phyloP scores from a whole-genome alignment of 2,888 invertebrate genomes.

The Hyppa rectilinea region DNA sequence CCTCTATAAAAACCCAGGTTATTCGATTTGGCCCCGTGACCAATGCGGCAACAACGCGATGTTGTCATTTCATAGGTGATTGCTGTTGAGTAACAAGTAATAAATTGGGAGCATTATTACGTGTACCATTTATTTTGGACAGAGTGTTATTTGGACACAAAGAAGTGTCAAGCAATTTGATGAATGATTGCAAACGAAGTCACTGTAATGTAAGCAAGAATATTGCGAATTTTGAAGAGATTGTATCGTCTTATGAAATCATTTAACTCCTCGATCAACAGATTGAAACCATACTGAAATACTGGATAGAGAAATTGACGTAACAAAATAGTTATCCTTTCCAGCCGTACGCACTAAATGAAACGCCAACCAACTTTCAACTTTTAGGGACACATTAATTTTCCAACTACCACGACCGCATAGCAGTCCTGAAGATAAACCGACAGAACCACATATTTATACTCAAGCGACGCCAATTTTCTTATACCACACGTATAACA shows the following conservation, averaged over 20 bases:
- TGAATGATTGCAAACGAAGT: constrained; percentile 47
- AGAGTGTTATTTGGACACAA: constrained; percentile 39
- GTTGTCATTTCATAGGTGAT: constrained; percentile 50
- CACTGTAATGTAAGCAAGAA: constrained; percentile 16
- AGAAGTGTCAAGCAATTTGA: constrained; percentile 43
- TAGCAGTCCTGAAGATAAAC: constrained; percentile 6
- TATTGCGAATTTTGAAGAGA: constrained; percentile 36
- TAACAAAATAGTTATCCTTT: neutral
- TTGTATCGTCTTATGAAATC: constrained; percentile 21
- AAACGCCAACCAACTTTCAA: too few species aligned
- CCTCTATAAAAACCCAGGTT: constrained; percentile 36
- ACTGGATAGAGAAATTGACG: neutral
- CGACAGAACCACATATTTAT: neutral
- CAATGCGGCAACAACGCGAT: constrained; percentile 44
- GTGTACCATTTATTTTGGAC: constrained; percentile 28
- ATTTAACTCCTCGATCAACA: constrained; percentile 4
- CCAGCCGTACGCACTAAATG: neutral
- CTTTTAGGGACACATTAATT: neutral
- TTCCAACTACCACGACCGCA: constrained; percentile 39
- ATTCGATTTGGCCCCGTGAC: constrained; percentile 33
- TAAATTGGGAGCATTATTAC: constrained; percentile 50
- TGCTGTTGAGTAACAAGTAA: constrained; percentile 54
- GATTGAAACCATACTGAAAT: neutral
- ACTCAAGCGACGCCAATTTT: constrained; percentile 21
- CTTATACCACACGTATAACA: constrained; percentile 28